These are phyloP conservation scores for Brachypterus glaber DNA, from an alignment of 2,888 invertebrate species.

Conservation along the genomic window DNA sequence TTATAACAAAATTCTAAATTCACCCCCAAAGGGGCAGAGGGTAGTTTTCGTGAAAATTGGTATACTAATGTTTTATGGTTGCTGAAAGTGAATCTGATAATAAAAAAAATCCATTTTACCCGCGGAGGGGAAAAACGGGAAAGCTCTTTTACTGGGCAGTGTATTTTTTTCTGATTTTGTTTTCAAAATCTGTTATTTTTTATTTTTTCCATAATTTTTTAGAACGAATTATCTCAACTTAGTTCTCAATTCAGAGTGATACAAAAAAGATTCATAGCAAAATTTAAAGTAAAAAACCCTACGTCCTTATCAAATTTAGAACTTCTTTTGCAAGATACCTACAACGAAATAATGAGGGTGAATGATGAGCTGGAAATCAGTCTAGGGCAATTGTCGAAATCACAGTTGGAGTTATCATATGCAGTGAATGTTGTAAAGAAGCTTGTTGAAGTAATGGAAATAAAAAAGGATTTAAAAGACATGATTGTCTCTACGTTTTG, in stretches of 20 bases:
- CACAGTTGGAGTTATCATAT: constrained; percentile 33
- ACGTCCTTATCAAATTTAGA: constrained; percentile 63
- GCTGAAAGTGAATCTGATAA: no score
- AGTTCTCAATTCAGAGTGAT: constrained; percentile 68
- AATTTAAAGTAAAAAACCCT: constrained; percentile 71
- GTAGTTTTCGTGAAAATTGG: no score
- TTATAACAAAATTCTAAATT: no score
- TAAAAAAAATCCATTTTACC: no score
- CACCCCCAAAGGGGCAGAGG: no score
- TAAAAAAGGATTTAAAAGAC: constrained; percentile 26
- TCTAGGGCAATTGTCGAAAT: constrained; percentile 32
- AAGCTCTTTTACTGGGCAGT: no score
- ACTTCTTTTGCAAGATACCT: constrained; percentile 61
- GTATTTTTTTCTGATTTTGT: no score
- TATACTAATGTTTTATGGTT: no score
- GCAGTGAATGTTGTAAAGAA: constrained; percentile 28
- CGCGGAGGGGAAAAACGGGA: no score
- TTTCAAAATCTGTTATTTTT: no score
- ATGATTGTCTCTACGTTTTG: constrained; percentile 31
- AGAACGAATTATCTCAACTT: constrained; percentile 46
- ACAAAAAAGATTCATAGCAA: constrained; percentile 64
- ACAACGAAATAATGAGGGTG: constrained; percentile 47
- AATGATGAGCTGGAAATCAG: constrained; percentile 44
- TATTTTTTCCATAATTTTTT: no score
- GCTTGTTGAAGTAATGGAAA: constrained; percentile 31